Base-by-base conservation (phyloP, 2,888 invertebrate species). In the Drosophila mettleri region DNA sequence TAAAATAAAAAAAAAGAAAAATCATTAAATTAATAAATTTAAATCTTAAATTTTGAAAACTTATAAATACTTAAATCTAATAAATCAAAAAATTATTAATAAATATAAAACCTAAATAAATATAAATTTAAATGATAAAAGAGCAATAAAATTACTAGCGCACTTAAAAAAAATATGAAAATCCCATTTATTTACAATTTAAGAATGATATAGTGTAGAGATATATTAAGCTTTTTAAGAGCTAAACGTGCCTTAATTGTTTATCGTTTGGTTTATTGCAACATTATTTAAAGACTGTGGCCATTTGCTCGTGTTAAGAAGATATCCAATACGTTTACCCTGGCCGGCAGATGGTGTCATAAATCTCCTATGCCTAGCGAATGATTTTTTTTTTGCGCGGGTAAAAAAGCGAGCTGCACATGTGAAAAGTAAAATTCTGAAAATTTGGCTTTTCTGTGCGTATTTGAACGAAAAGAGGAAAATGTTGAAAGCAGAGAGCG, bases 341-440 rank as follows among this genome's bases (percentile, higher is more conserved):
- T 20, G 16, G 8, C 22, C n/a, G 12, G 39, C 73, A 81, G 64
- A 72, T 73, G 81, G 49, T 49, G 48, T 34, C 72, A 75, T 80
- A 69, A 75, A 80, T 83, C 61, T 65, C 67, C 16, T 14, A 29
- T 34, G 22, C 31, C 18, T 24, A 49, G 57, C 63, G 59, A 64
- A 60, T 62, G 41, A 57, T 51, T 81, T 80, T 74, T 76, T 51
- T 81, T 80, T 74, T 76, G 67, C 63, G 76, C 80, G 83, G 69
- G 29, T 72, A 71, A 78, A 79, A 79, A 79, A 59, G 51, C 67
- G 39, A 58, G 53, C 45, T 36, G 48, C 60, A 77, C 66, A 71
- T 73, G 74, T 55, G 58, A 53, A 66, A 66, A 54, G 29, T 10
- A 8, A 45, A 67, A 62, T 48, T 41, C 45, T 18, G 41, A 54